Evolutionary conservation across 2,888 invertebrate genomes (phyloP), one percentile per base, ranked within the genome.

Genomic region (Bhutanitis thaidina): DNA sequence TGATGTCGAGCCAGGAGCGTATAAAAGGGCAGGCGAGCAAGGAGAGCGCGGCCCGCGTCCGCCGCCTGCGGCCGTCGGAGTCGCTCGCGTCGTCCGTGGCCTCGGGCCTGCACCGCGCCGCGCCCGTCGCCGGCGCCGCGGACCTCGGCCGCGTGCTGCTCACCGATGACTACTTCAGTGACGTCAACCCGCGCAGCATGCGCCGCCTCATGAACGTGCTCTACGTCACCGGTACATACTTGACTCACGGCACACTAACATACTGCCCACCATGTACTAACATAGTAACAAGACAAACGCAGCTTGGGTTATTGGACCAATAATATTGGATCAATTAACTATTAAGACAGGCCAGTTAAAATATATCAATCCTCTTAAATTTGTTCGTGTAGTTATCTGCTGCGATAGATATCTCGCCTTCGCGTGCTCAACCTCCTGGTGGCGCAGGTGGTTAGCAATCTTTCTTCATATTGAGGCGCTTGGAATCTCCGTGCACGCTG

Each of bases 141-240:
- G 90, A 83, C 60, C 71, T 92, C 20, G 89, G 96, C 36, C 94
- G 96, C 64, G 97, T 97, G 88, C 90, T 99, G 59, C 91, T 98
- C 14, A 98, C 98, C 0, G 98, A 98, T 73, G 98, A 99, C 81
- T 99, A 99, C 90, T 99, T 99, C 82, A 98, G 98, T 67, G 99
- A 99, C 80, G 97, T 99, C 57, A 99, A 98, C 90, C 99, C 99
- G 0, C 91, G 98, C 40, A 98, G 97, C 67, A 98, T 99, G 97
- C 90, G 97, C 55, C 91, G 98, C 47, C 91, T 98, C 16, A 97
- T 98, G 97, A 98, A 99, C 82, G 98, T 98, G 52, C 95, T 98
- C 49, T 98, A 98, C 69, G 95, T 98, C 47, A 98, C 98, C 54
- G 97, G 96, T 96, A 66, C 71, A 25, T 25, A 16, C 10, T 3